These are phyloP conservation scores for Xestia sexstrigata DNA, from an alignment of 2,888 invertebrate genomes.

Conservation along the genomic window DNA sequence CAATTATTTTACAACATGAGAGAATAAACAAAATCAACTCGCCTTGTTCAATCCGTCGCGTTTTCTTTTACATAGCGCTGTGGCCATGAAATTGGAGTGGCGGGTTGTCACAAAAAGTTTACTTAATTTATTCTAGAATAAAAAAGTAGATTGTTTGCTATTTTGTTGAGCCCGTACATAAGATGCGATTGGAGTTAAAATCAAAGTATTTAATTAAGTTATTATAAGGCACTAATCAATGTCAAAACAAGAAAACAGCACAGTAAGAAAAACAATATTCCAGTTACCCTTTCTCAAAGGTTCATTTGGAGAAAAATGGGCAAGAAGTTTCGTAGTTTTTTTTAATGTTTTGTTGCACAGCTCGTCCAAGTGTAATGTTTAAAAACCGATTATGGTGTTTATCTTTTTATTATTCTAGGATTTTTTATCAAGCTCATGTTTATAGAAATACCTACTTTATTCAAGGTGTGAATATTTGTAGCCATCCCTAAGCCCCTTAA, in stretches of 20 bases:
- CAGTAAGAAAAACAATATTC: no score
- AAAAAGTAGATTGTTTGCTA: neutral
- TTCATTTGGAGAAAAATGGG: no score
- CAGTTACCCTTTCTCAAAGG: no score
- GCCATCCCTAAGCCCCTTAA: neutral
- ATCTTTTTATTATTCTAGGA: neutral
- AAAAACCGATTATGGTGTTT: neutral
- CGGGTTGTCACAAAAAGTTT: conserved; percentile 10
- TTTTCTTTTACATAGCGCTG: conserved; percentile 71
- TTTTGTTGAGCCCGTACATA: neutral
- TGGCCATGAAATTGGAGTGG: conserved; percentile 49
- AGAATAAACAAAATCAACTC: conserved; percentile 75
- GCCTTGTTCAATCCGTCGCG: conserved; percentile 69
- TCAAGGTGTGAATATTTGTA: neutral
- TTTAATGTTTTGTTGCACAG: neutral
- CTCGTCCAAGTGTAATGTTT: neutral
- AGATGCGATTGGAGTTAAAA: no score
- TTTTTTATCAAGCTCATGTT: neutral
- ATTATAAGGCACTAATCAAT: no score
- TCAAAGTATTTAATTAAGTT: no score
- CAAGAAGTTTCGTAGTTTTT: no score
- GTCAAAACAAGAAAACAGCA: no score
- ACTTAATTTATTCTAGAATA: conserved; percentile 5
- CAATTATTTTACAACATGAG: conserved; percentile 72
- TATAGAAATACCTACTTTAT: neutral